These are phyloP conservation scores for Notoglanidium macrostoma DNA, from an alignment of 2,797 vertebrate genomes.

Conservation along the genomic window DNA sequence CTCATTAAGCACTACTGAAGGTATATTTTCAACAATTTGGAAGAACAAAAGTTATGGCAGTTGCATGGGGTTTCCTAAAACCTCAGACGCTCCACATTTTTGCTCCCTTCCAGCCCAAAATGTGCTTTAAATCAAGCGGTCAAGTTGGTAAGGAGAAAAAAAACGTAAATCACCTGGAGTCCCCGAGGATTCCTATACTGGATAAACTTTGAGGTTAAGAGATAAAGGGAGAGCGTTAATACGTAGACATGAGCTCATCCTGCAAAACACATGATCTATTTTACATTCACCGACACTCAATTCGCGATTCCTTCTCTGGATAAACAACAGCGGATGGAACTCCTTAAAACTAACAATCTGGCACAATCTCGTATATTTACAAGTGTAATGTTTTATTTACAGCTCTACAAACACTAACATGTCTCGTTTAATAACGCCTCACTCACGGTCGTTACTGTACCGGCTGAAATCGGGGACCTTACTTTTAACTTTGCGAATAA, in stretches of 20 bases:
- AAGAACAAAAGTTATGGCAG: background rate
- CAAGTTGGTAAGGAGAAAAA: background rate
- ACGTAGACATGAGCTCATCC: background rate
- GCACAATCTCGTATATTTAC: slow-evolving; percentile 58
- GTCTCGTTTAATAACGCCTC: background rate
- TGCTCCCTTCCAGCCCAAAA: background rate
- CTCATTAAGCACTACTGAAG: background rate
- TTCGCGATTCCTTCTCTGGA: background rate
- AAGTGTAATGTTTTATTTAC: slow-evolving; percentile 68
- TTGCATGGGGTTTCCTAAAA: background rate
- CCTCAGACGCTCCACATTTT: background rate
- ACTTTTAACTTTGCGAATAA: background rate
- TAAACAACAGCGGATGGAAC: background rate
- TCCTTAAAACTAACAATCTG: background rate
- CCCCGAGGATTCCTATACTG: background rate
- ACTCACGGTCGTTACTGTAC: slow-evolving; percentile 5
- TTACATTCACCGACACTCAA: background rate
- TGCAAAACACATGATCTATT: background rate
- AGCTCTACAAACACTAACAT: slow-evolving; percentile 50
- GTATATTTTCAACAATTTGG: background rate
- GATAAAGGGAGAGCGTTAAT: background rate
- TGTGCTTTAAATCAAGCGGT: background rate
- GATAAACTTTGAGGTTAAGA: background rate
- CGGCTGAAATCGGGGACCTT: slow-evolving; percentile 4
- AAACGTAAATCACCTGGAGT: background rate